phyloP scores from a whole-genome alignment of 2,797 vertebrate species.

The Prunella strophiata region DNA sequence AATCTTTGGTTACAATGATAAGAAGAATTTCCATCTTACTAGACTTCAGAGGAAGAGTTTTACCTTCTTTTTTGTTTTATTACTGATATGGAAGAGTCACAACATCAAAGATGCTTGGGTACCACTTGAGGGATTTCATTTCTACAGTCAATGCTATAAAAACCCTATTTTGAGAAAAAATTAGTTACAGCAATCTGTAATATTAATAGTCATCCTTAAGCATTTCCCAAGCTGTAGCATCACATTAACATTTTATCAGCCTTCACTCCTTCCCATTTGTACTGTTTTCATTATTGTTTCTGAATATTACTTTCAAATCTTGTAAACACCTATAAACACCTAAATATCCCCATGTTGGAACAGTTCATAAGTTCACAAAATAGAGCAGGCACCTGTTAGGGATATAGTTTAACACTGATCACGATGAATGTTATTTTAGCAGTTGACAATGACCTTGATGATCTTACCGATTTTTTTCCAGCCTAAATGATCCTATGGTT shows the following conservation, averaged over 20 bases:
- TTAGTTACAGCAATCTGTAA: neutral
- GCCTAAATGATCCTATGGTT: neutral
- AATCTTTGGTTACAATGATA: constrained; percentile 32
- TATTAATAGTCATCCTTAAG: neutral
- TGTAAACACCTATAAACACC: neutral
- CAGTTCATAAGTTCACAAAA: neutral
- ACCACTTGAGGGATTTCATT: neutral
- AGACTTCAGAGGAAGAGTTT: constrained; percentile 4
- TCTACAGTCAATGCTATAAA: neutral
- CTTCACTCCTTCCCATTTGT: neutral
- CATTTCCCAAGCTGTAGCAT: neutral
- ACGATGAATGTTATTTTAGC: neutral
- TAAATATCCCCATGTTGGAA: neutral
- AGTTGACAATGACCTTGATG: neutral
- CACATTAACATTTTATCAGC: neutral
- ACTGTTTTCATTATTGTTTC: neutral
- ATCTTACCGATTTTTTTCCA: neutral
- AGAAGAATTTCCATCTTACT: constrained; percentile 9
- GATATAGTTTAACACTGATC: neutral
- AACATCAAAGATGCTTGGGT: neutral
- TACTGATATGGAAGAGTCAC: neutral
- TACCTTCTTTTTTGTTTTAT: neutral
- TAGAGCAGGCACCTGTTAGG: neutral
- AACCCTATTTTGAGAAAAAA: neutral
- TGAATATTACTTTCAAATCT: neutral